Base-by-base conservation (phyloP, 1,140 invertebrate species). In the Ruditapes philippinarum region DNA sequence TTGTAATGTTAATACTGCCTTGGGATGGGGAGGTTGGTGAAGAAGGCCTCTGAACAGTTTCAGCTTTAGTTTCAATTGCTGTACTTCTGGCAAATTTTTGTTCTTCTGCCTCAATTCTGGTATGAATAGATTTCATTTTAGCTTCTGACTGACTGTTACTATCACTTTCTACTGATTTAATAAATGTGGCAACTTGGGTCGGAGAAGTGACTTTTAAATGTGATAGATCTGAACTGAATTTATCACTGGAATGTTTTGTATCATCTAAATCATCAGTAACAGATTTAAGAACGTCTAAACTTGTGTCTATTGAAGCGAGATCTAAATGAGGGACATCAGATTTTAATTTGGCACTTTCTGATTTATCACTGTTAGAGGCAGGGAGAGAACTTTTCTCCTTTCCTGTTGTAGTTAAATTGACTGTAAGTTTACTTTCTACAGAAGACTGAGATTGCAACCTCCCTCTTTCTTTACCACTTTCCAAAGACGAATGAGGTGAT, bases 291-390 rank as follows among this genome's bases (percentile, higher is more conserved):
- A 91, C 88, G 60, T 76, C 79, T 83, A 91, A 76, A 76, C 87
- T 91, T 57, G 90, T 91, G 60, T 91, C 90, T 19, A 91, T 91
- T 4, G 88, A 68, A 54, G 70, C 42, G 22, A 89, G 45, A 87
- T 89, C 88, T 68, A 88, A 70, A 19, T 80, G 79, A 22, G 76
- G 85, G 19, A 88, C 74, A 12, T 65, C 3, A 49, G 85, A 17
- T 60, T 81, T 45, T 51, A 31, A 78, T 78, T 51, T 78, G 42
- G 62, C 60, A 82, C 79, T 82, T 65, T 82, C 57, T 65, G 54
- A 38, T 82, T 65, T 62, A 28, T 65, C 22, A 17, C 22, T 25
- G 51, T 33, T 7, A 36, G 57, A n/a, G 31, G 51, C 78, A 57
- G 36, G 78, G 78, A 25, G 31, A 17, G 22, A 14, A 31, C 4